Evolutionary conservation across 2,888 invertebrate species (phyloP).

Genomic region (Tinea trinotella): DNA sequence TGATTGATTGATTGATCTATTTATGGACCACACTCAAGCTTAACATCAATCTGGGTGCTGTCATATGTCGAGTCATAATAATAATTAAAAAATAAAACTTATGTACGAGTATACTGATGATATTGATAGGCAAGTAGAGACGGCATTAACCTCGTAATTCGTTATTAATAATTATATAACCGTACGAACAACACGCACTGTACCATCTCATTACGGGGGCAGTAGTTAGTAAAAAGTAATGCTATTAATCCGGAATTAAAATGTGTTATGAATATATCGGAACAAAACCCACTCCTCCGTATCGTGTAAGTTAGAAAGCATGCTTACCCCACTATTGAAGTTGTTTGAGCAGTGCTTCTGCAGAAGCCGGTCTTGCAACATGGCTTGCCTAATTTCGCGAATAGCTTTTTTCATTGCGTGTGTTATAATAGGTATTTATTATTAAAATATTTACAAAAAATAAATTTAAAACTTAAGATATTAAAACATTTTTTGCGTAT

Average conservation of each 20-base stretch:
- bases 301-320: slow-evolving; percentile 15
- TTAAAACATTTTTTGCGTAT: neutral
- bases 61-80: no score
- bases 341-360: slow-evolving; percentile 37
- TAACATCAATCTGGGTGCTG: no score
- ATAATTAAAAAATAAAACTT: no score
- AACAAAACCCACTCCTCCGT: neutral
- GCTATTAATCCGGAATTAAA: slow-evolving; percentile 11
- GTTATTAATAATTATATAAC: neutral
- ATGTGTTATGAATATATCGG: neutral
- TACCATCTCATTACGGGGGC: neutral
- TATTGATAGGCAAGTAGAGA: no score
- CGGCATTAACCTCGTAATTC: no score
- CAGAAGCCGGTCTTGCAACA: slow-evolving; percentile 47
- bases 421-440: slow-evolving; percentile 10
- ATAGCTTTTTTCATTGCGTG: neutral
- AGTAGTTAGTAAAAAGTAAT: neutral
- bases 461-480: neutral
- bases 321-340: neutral
- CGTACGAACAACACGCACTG: neutral
- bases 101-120: no score
- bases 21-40: no score
- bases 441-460: neutral
- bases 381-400: slow-evolving; percentile 31
- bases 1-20: no score